Evolutionary conservation across 2,797 vertebrate species (phyloP).

Genomic region (Parauchenoglanis ngamensis): DNA sequence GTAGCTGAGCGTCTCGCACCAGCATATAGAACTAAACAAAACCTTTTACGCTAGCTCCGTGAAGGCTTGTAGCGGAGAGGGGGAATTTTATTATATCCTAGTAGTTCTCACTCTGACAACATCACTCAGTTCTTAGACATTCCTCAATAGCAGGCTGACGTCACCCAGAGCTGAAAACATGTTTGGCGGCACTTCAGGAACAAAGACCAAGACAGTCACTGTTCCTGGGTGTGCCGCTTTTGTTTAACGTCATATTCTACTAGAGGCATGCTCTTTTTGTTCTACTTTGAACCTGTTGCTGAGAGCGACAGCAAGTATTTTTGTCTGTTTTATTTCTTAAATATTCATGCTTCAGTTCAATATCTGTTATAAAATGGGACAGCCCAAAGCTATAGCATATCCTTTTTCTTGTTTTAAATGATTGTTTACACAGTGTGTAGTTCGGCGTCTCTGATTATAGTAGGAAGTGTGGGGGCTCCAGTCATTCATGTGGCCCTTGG

Average conservation of each 20-base stretch:
- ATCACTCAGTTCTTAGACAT: constrained; percentile 25
- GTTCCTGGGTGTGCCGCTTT: constrained; percentile 44
- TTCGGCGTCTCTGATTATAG: not conserved
- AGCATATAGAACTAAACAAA: not conserved
- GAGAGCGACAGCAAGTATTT: constrained; percentile 14
- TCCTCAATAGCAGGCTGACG: constrained; percentile 35
- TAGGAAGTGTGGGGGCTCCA: not conserved
- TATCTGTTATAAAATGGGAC: not conserved
- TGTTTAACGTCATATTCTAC: constrained; percentile 37
- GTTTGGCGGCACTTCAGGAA: constrained; percentile 43
- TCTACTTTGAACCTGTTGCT: not conserved
- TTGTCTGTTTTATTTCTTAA: not conserved
- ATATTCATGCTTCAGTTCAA: not conserved
- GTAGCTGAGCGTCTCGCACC: not conserved
- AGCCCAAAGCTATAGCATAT: not conserved
- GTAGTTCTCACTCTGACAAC: constrained; percentile 12
- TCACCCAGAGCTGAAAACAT: constrained; percentile 44
- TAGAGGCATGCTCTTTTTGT: constrained; percentile 18
- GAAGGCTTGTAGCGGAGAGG: not conserved
- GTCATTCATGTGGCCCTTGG: not conserved
- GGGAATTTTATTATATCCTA: constrained; percentile 28
- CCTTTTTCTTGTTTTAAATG: not conserved
- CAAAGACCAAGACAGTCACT: constrained; percentile 40
- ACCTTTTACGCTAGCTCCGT: not conserved
- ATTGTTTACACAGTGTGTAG: not conserved